Evolutionary conservation across 2,888 invertebrate genomes (phyloP), one percentile per base, ranked within the genome.

Genomic region (Phragmatobia fuliginosa): DNA sequence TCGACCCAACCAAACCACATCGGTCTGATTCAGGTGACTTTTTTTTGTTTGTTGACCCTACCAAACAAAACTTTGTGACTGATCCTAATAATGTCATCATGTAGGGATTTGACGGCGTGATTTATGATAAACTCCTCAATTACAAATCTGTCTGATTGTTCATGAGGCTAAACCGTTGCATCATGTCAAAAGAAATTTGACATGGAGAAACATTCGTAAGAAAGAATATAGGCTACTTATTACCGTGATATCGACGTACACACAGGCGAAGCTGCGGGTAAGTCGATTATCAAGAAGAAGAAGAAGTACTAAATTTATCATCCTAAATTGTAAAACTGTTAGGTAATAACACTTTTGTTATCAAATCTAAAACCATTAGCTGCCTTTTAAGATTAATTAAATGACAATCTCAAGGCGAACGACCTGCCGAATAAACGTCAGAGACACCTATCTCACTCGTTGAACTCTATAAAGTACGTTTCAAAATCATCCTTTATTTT

Each of bases 401-500:
- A 66, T 41, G n/a, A 49, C 10, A 45, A 32, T 38, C 38, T 56
- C 25, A 31, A 31, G 25, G 16, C 36, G 7, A 45, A 63, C n/a
- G 49, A 45, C 63, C 21, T 28, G 28, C 11, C 49, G 36, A 56
- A 65, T 36, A 56, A 38, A 33, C 38, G 65, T 65, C 65, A 28
- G n/a, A 7, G 18, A 65, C 56, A n/a, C 64, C 33, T 49, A 56
- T 65, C 65, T 56, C 56, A 66, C 31, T 66, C 58, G 41, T 41
- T 66, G 58, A 66, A 66, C 66, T 65, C 28, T 2, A 31, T 32
- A 58, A 64, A 52, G 38, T 36, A 58, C 16, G 28, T 41, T 66
- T 28, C n/a, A 59, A 66, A 59, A 58, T 31, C 16, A 32, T 59
- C 66, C 31, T 74, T 78, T 78, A 80, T 81, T 83, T 84, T 80